phyloP scores from a whole-genome alignment of 1,140 invertebrate genomes.

The Yoshiicerus persimilis region DNA sequence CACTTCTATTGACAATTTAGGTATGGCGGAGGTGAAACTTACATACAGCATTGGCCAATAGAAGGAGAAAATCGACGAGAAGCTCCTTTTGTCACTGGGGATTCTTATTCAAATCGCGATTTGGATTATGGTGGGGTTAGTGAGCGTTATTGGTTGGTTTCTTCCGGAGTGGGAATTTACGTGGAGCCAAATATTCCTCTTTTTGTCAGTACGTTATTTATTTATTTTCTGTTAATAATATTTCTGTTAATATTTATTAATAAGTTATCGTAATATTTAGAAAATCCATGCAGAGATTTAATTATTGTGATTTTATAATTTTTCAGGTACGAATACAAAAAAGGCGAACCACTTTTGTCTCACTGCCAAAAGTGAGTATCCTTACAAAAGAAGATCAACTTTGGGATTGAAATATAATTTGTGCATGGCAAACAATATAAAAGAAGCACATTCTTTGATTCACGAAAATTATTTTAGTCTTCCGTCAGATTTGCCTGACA shows the following conservation, averaged over 20 bases:
- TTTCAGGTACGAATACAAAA: constrained; percentile 49
- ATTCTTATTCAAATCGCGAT: constrained; percentile 47
- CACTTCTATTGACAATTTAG: too few relatives aligned
- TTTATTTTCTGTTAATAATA: neutral
- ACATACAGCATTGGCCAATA: constrained; percentile 56
- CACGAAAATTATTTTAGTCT: constrained; percentile 61
- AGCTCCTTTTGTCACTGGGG: constrained; percentile 51
- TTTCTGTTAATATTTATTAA: too few relatives aligned
- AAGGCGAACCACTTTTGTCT: constrained; percentile 27
- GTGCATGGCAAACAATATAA: constrained; percentile 59
- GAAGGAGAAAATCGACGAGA: constrained; percentile 48
- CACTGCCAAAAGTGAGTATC: constrained; percentile 23
- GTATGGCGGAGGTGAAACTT: constrained; percentile 55
- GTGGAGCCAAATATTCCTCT: constrained; percentile 66
- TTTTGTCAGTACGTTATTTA: constrained; percentile 60
- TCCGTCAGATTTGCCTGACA: constrained; percentile 68
- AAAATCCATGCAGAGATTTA: neutral
- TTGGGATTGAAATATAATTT: constrained; percentile 62
- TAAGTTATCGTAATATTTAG: too few relatives aligned
- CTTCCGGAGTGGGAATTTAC: constrained; percentile 65
- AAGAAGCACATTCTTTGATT: constrained; percentile 64
- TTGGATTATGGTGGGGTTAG: constrained; percentile 59
- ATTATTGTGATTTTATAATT: neutral
- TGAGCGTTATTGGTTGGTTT: constrained; percentile 76
- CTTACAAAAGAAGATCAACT: constrained; percentile 42